These are phyloP conservation scores for Drosophila murphyi DNA, from an alignment of 1,140 invertebrate genomes.

Conservation along the genomic window DNA sequence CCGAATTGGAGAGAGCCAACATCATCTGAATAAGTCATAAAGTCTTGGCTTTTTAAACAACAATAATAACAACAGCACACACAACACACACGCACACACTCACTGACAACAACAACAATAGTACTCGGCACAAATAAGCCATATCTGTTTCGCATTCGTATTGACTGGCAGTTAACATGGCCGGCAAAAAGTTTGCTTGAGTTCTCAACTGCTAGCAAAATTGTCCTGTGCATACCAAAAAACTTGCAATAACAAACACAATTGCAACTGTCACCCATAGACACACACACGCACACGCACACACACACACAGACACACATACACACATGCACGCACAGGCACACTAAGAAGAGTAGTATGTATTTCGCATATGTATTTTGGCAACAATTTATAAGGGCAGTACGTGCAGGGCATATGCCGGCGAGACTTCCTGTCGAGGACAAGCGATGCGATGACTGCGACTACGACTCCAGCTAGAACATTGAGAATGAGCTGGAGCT, in stretches of 20 bases:
- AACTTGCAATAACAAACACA: slow-evolving; percentile 42
- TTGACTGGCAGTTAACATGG: slow-evolving; percentile 80
- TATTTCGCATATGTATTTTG: slow-evolving; percentile 58
- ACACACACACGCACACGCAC: slow-evolving; percentile 44
- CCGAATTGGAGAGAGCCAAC: slow-evolving; percentile 37
- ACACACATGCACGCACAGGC: neutral
- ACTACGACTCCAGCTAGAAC: slow-evolving; percentile 3
- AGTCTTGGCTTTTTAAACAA: slow-evolving; percentile 62
- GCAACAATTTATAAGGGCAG: slow-evolving; percentile 80
- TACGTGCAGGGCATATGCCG: slow-evolving; percentile 77
- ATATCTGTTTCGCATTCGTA: slow-evolving; percentile 77
- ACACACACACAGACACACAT: slow-evolving; percentile 17
- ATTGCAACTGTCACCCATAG: slow-evolving; percentile 71
- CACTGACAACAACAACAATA: slow-evolving; percentile 8
- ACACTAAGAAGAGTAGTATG: slow-evolving; percentile 7
- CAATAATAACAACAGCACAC: slow-evolving; percentile 15
- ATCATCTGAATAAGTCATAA: slow-evolving; percentile 77
- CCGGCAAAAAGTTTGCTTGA: slow-evolving; percentile 72
- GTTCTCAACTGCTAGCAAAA: slow-evolving; percentile 59
- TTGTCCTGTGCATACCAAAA: slow-evolving; percentile 72
- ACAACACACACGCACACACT: slow-evolving; percentile 17
- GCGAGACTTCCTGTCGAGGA: slow-evolving; percentile 76
- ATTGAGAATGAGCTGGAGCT: neutral
- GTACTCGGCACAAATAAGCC: slow-evolving; percentile 67
- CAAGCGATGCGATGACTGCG: slow-evolving; percentile 46